Conservation (phyloP, 2,888 invertebrate species). For the Andrena trimmerana region DNA sequence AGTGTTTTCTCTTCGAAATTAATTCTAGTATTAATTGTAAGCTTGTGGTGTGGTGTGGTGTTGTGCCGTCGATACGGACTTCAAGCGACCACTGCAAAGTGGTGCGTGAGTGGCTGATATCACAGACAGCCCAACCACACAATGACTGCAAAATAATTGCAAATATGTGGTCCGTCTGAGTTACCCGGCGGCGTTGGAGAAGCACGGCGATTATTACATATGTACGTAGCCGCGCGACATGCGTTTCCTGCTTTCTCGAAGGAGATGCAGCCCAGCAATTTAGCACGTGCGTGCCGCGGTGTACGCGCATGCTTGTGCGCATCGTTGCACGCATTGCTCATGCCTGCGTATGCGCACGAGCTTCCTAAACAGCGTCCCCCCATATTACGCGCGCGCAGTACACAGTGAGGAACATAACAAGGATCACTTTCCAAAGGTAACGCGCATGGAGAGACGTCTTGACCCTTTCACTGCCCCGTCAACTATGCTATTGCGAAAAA, state of each 20-base stretch:
- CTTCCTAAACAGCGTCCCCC: background rate
- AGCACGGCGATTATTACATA: background rate
- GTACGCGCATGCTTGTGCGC: constrained; percentile 63
- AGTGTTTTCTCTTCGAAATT: too few species aligned
- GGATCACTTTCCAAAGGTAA: background rate
- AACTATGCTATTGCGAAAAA: too few species aligned
- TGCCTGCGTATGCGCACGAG: constrained; percentile 49
- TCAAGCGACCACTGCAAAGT: too few species aligned
- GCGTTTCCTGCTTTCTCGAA: constrained; percentile 63
- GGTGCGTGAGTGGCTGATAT: too few species aligned
- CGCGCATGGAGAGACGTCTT: too few species aligned
- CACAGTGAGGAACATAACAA: background rate
- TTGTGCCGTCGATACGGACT: too few species aligned
- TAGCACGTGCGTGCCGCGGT: constrained; percentile 75
- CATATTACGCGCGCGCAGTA: background rate
- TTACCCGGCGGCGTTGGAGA: background rate
- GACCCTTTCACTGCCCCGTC: too few species aligned
- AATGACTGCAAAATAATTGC: too few species aligned
- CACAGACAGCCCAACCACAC: too few species aligned
- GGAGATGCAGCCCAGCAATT: constrained; percentile 71
- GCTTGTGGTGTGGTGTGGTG: too few species aligned
- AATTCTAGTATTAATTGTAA: too few species aligned
- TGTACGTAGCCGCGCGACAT: constrained; percentile 19
- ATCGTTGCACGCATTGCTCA: constrained; percentile 1
- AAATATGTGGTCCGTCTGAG: background rate